phyloP scores from a whole-genome alignment of 2,888 invertebrate species.

The Anagyrus pseudococci region DNA sequence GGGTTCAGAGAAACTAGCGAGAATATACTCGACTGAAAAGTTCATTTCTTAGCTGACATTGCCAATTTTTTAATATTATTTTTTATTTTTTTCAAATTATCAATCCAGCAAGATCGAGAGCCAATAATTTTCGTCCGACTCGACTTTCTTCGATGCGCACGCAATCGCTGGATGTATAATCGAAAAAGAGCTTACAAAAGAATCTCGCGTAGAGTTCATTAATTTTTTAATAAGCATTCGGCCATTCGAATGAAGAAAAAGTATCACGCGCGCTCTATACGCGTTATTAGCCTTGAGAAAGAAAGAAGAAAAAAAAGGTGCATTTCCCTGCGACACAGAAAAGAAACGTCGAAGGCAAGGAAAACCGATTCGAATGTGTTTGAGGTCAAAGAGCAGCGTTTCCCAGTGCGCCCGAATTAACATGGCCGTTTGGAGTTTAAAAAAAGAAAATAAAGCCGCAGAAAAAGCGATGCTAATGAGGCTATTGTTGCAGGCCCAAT shows the following conservation, averaged over 20 bases:
- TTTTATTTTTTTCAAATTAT: no score
- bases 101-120: no score
- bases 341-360: background rate
- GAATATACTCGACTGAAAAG: background rate
- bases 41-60: background rate
- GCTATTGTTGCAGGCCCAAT: no score
- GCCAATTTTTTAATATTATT: no score
- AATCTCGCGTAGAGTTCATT: no score
- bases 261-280: background rate
- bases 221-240: no score
- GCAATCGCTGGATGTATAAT: no score
- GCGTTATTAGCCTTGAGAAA: constrained; percentile 22
- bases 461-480: constrained; percentile 3
- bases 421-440: background rate
- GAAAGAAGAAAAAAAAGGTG: no score
- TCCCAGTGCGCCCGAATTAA: constrained; percentile 42
- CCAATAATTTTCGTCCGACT: no score
- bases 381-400: constrained; percentile 43
- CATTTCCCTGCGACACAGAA: background rate
- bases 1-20: background rate
- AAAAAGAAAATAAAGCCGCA: background rate
- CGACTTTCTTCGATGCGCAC: no score
- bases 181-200: no score
- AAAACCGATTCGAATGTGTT: background rate
- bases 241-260: no score